A percentile compares a stretch with the other conserved stretches of the same genome.
Conservation (phyloP, 2,888 invertebrate species). For the Campaea margaritaria region DNA sequence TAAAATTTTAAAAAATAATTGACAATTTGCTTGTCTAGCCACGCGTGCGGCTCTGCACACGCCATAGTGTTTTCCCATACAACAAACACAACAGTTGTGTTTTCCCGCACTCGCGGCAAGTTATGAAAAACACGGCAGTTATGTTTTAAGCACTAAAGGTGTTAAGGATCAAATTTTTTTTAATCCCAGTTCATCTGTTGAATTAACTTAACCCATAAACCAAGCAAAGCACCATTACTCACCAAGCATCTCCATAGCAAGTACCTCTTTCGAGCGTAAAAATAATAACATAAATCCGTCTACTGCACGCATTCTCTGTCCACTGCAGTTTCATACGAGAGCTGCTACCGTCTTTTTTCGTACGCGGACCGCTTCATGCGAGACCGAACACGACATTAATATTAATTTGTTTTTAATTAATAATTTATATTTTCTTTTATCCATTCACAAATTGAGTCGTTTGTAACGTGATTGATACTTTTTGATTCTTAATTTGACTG, state of each 20-base stretch:
- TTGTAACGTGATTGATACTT: conserved; percentile 58
- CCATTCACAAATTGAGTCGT: conserved; percentile 72
- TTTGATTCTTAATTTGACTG: conserved; percentile 38
- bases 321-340: conserved; percentile 64
- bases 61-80: too few relatives aligned
- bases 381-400: conserved; percentile 67
- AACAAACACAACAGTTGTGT: too few relatives aligned
- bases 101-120: too few relatives aligned
- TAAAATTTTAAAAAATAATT: too few relatives aligned
- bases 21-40: too few relatives aligned
- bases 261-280: background rate
- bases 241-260: background rate
- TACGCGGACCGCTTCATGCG: conserved; percentile 71
- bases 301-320: conserved; percentile 72
- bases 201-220: background rate
- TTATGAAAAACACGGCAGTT: too few relatives aligned
- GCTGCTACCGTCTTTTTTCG: conserved; percentile 79
- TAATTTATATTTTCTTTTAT: conserved; percentile 65
- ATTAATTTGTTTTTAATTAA: conserved; percentile 73
- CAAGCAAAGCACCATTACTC: background rate
- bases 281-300: conserved; percentile 24
- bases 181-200: too few relatives aligned
- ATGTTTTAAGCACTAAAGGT: too few relatives aligned
- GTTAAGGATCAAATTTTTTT: too few relatives aligned
- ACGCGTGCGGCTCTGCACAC: too few relatives aligned